Base-by-base conservation (phyloP, 2,113 vertebrate genomes). In the Columbina picui region DNA sequence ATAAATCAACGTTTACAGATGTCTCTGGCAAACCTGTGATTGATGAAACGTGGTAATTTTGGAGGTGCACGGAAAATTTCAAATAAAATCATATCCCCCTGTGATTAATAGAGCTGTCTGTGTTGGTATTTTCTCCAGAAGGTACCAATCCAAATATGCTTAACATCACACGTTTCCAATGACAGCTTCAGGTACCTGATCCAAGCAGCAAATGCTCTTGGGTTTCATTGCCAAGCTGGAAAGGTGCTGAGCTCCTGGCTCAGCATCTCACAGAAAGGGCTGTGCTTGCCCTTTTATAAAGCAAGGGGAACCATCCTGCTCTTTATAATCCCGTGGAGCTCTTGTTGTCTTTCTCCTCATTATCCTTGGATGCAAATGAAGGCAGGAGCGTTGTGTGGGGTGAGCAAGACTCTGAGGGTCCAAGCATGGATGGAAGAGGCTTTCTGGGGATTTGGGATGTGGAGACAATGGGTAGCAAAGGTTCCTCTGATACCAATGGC, bases 91-190 rank as follows among this genome's bases (percentile, higher is more conserved):
- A 96, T 88, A 85, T 96, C 90, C 94, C 89, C 90, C 82, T 56
- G 97, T 97, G 97, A 98, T 98, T 96, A 97, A 98, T 97, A 92
- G 89, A 98, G 97, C 97, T 97, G 97, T 98, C 97, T 90, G 9
- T 36, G 81, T 39, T 95, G 96, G 96, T 87, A 91, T 96, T 96
- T 96, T 84, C 93, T 97, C 92, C 92, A 97, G 94, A 93, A 97
- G 97, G 83, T 84, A 88, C 96, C 96, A 84, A 83, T 94, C 96
- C 94, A 94, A 97, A 93, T 73, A 61, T 93, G 86, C 92, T 97
- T 87, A 84, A 96, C 49, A 59, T 89, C 96, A 87, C 84, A 63
- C 57, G 25, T 93, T 95, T 92, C 94, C 75, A 38, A 9, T 89
- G 97, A 92, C 94, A 97, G 94, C 96, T 93, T 95, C 91, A 93